Conservation (phyloP, 2,888 invertebrate species). For the Cantharis flavilabris region DNA sequence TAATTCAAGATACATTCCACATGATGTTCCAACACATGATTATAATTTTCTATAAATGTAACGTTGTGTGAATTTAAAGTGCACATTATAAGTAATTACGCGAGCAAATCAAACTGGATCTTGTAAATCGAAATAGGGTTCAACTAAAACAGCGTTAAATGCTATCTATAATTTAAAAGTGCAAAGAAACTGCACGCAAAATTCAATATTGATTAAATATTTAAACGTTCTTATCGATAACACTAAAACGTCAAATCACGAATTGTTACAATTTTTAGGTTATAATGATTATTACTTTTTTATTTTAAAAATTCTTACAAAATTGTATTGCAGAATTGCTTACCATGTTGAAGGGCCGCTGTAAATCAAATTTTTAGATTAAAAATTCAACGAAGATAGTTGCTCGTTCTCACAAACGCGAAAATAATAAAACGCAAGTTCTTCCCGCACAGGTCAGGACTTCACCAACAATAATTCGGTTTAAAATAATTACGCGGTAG, state of each 20-base stretch:
- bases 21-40: slow-evolving; percentile 13
- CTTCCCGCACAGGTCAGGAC: neutral
- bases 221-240: neutral
- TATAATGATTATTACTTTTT: neutral
- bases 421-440: neutral
- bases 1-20: slow-evolving; percentile 17
- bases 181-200: slow-evolving; percentile 8
- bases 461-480: neutral
- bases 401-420: neutral
- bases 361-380: neutral
- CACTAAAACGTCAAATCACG: neutral
- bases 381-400: neutral
- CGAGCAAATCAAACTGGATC: neutral
- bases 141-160: neutral
- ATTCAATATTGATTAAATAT: neutral
- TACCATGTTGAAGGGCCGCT: neutral
- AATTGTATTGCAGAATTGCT: neutral
- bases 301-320: neutral
- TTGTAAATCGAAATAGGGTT: neutral
- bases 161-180: neutral
- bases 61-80: neutral
- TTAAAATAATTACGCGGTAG: neutral
- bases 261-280: neutral
- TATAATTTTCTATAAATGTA: slow-evolving; percentile 9
- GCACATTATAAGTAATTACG: neutral